Conservation (phyloP, 2,113 vertebrate species). For the Pygoscelis adeliae region DNA sequence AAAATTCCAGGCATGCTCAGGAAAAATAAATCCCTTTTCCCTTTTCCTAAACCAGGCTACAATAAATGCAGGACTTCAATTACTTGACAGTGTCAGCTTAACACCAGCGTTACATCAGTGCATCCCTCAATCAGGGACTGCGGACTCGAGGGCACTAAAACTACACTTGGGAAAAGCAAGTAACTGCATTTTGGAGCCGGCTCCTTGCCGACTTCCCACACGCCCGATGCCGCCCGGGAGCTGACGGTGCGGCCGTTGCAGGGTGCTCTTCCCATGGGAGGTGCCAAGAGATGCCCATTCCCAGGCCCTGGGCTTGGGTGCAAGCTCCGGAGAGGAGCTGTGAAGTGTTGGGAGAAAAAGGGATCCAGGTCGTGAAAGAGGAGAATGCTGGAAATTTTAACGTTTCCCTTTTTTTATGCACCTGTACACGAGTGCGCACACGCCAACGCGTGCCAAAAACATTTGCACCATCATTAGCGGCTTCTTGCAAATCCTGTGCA, state of each 20-base stretch:
- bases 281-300: not conserved
- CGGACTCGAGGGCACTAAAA: not conserved
- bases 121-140: not conserved
- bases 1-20: not conserved
- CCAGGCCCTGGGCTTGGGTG: not conserved
- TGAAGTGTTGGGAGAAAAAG: not conserved
- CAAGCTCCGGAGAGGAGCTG: not conserved
- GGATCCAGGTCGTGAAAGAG: not conserved
- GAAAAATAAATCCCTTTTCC: not conserved
- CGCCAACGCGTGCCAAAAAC: not conserved
- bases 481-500: not conserved
- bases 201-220: too few species aligned
- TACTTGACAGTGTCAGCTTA: not conserved
- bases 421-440: too few species aligned
- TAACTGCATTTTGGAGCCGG: not conserved
- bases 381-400: not conserved
- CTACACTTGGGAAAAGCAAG: not conserved
- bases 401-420: not conserved
- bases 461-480: not conserved
- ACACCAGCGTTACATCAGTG: not conserved
- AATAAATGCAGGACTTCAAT: not conserved
- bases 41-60: not conserved
- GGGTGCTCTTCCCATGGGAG: not conserved
- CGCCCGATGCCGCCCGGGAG: not conserved
- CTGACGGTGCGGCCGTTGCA: not conserved